Evolutionary conservation across 2,888 invertebrate species (phyloP).

Genomic region (Lepas anatifera): DNA sequence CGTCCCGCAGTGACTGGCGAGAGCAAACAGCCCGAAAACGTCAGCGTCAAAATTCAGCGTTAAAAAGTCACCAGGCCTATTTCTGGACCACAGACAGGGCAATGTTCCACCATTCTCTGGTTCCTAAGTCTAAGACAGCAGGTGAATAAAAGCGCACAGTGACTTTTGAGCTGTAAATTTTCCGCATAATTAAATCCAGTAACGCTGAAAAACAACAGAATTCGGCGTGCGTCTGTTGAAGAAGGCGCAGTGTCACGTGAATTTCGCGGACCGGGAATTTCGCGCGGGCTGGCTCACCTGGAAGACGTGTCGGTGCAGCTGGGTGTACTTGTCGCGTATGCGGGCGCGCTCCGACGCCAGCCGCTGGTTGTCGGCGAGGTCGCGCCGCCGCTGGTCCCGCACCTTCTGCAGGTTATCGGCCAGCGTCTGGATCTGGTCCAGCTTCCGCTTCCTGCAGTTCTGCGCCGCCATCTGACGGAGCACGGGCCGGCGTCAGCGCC

Average conservation of each 20-base stretch:
- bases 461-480: slow-evolving; percentile 76
- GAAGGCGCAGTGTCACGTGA: too few species aligned
- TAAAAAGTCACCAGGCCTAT: too few species aligned
- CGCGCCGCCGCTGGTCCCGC: slow-evolving; percentile 62
- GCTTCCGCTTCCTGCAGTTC: slow-evolving; percentile 92
- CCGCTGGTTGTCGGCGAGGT: slow-evolving; percentile 60
- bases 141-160: too few species aligned
- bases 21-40: neutral
- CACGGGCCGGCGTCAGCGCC: neutral
- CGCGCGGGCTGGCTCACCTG: slow-evolving; percentile 45
- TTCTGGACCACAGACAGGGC: too few species aligned
- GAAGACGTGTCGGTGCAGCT: slow-evolving; percentile 80
- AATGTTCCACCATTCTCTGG: too few species aligned
- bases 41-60: too few species aligned
- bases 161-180: too few species aligned
- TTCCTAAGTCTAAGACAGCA: too few species aligned
- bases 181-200: too few species aligned
- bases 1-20: slow-evolving; percentile 66
- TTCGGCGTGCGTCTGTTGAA: too few species aligned
- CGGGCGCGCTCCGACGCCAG: slow-evolving; percentile 61
- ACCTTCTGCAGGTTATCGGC: slow-evolving; percentile 87
- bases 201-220: too few species aligned
- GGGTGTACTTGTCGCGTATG: slow-evolving; percentile 74
- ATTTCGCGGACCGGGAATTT: too few species aligned
- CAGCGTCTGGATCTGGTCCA: slow-evolving; percentile 80